phyloP scores from a whole-genome alignment of 2,888 invertebrate genomes.

The Synanthedon andrenaeformis region DNA sequence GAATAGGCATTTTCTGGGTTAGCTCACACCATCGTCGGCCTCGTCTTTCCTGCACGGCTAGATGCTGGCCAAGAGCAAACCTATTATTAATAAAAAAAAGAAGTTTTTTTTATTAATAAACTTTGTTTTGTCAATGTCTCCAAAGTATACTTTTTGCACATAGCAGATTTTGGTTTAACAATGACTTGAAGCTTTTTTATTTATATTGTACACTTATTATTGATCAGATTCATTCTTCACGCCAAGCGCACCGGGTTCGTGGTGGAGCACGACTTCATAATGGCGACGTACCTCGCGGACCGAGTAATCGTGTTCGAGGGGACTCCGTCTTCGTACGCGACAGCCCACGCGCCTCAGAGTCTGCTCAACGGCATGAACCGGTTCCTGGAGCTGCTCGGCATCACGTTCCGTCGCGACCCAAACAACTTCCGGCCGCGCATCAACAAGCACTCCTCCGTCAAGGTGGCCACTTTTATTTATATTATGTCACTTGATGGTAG shows the following conservation, averaged over 20 bases:
- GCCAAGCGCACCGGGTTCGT: constrained; percentile 99
- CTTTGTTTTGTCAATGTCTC: too few relatives aligned
- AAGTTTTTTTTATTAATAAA: too few relatives aligned
- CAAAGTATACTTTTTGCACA: too few relatives aligned
- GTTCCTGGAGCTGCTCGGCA: constrained; percentile 94
- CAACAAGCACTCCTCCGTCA: constrained; percentile 96
- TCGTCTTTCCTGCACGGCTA: too few relatives aligned
- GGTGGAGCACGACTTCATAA: constrained; percentile 99
- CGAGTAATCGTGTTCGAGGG: constrained; percentile 99
- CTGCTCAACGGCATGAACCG: constrained; percentile 98
- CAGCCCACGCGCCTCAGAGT: constrained; percentile 92
- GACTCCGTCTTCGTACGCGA: constrained; percentile 87
- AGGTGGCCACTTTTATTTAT: constrained; percentile 64
- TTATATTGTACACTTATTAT: too few relatives aligned
- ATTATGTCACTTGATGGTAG: too few relatives aligned
- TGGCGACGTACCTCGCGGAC: constrained; percentile 99
- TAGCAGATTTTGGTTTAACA: too few relatives aligned
- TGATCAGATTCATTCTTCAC: constrained; percentile 87
- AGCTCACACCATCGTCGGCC: too few relatives aligned
- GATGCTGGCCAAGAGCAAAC: too few relatives aligned
- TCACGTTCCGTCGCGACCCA: constrained; percentile 98
- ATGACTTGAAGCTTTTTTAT: too few relatives aligned
- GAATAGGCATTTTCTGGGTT: too few relatives aligned
- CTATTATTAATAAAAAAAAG: too few relatives aligned
- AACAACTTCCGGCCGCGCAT: constrained; percentile 99